Evolutionary conservation across 1,140 invertebrate genomes (phyloP).

Genomic region (Neodiprion lecontei): DNA sequence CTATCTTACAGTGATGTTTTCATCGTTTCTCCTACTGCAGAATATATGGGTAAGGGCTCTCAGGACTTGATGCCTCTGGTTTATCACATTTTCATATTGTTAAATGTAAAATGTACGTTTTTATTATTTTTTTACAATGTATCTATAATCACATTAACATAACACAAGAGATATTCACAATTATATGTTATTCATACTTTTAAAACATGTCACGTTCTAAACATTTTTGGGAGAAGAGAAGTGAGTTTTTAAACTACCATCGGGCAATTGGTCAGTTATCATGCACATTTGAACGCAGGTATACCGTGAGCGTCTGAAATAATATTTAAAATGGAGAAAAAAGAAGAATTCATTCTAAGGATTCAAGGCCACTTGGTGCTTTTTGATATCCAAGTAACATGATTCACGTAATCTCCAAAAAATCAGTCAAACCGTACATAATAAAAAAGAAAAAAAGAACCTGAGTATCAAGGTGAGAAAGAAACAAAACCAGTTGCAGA

Average conservation of each 20-base stretch:
- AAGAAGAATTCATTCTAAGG: neutral
- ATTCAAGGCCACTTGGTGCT: conserved; percentile 46
- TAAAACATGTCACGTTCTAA: conserved; percentile 57
- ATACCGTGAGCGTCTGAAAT: neutral
- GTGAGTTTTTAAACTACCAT: conserved; percentile 53
- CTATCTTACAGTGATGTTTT: no score
- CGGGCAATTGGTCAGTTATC: conserved; percentile 59
- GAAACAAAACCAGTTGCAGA: conserved; percentile 17
- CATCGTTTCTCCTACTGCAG: no score
- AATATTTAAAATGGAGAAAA: neutral
- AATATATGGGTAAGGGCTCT: no score
- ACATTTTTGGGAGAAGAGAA: conserved; percentile 55
- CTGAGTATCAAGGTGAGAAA: conserved; percentile 15
- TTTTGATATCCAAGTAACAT: conserved; percentile 44
- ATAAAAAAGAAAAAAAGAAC: conserved; percentile 11
- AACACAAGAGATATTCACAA: conserved; percentile 62
- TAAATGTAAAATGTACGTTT: conserved; percentile 63
- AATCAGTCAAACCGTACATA: conserved; percentile 3
- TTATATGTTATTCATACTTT: conserved; percentile 52
- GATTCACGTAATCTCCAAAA: conserved; percentile 12
- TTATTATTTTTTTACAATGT: conserved; percentile 62
- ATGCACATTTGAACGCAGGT: conserved; percentile 20
- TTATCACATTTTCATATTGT: neutral
- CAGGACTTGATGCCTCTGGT: no score
- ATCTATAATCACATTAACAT: conserved; percentile 60